Percentiles rank a stretch among this genome's conserved stretches.
Evolutionary conservation across 2,888 invertebrate species (phyloP).

Genomic region (Ormyrus thymus): DNA sequence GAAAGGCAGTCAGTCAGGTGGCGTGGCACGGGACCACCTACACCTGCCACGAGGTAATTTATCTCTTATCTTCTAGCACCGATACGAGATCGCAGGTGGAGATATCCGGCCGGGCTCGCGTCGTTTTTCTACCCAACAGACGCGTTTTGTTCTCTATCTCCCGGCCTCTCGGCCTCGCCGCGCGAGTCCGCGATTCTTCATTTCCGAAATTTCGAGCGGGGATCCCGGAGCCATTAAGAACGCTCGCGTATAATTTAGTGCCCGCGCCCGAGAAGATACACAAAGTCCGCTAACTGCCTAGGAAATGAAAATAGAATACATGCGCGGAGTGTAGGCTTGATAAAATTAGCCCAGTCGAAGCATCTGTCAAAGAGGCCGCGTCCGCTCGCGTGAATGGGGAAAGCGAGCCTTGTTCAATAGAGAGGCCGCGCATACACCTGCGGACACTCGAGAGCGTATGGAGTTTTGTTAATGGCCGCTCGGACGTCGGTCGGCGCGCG

Average conservation of each 20-base stretch:
- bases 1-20: conserved; percentile 57
- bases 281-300: neutral
- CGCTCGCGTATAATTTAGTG: conserved; percentile 23
- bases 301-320: conserved; percentile 23
- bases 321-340: conserved; percentile 12
- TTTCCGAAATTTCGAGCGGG: conserved; percentile 42
- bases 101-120: conserved; percentile 55
- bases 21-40: conserved; percentile 68
- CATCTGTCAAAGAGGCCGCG: conserved; percentile 28
- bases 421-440: conserved; percentile 17
- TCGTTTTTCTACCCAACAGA: conserved; percentile 41
- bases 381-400: neutral
- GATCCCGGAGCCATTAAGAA: conserved; percentile 5
- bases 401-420: conserved; percentile 31
- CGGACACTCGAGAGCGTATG: neutral
- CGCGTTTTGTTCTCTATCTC: conserved; percentile 34
- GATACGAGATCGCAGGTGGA: conserved; percentile 64
- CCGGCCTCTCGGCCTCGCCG: neutral
- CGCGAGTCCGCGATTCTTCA: conserved; percentile 33
- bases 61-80: conserved; percentile 62
- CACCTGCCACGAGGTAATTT: conserved; percentile 70
- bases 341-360: conserved; percentile 32
- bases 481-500: conserved; percentile 1
- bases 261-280: conserved; percentile 15
- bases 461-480: conserved; percentile 35